Conservation (phyloP, 2,797 vertebrate genomes). For the Pseudomugil gertrudae region DNA sequence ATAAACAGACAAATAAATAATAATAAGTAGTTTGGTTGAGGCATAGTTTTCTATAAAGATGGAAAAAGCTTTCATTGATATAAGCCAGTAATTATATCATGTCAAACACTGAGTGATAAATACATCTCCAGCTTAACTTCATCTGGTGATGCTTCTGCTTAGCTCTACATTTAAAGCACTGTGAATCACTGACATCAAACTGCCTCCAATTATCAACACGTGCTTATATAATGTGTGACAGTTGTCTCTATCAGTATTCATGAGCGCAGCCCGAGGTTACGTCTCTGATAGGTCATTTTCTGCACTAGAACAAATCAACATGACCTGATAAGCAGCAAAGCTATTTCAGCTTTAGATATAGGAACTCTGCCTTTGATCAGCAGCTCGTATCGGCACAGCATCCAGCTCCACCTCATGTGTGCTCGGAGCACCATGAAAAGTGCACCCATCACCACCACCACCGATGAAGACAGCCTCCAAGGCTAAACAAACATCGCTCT, state of each 20-base stretch:
- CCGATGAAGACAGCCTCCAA: conserved; percentile 16
- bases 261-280: neutral
- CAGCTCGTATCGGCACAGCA: conserved; percentile 25
- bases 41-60: neutral
- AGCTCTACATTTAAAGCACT: conserved; percentile 11
- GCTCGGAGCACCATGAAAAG: conserved; percentile 19
- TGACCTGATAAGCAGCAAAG: conserved; percentile 26
- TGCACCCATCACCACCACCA: conserved; percentile 3
- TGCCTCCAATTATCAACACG: conserved; percentile 10
- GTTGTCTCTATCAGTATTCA: conserved; percentile 35
- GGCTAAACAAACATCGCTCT: conserved; percentile 46
- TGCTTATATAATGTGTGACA: conserved; percentile 2
- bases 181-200: conserved; percentile 22
- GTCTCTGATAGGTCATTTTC: conserved; percentile 24
- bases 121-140: neutral
- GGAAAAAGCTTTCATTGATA: neutral
- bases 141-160: neutral
- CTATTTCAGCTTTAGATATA: conserved; percentile 6
- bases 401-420: conserved; percentile 12
- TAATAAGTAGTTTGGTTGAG: neutral
- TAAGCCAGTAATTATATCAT: neutral
- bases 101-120: neutral
- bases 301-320: conserved; percentile 31
- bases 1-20: too few relatives aligned
- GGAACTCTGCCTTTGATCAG: conserved; percentile 42